phyloP scores from a whole-genome alignment of 2,888 invertebrate species.

The Sicus ferrugineus region DNA sequence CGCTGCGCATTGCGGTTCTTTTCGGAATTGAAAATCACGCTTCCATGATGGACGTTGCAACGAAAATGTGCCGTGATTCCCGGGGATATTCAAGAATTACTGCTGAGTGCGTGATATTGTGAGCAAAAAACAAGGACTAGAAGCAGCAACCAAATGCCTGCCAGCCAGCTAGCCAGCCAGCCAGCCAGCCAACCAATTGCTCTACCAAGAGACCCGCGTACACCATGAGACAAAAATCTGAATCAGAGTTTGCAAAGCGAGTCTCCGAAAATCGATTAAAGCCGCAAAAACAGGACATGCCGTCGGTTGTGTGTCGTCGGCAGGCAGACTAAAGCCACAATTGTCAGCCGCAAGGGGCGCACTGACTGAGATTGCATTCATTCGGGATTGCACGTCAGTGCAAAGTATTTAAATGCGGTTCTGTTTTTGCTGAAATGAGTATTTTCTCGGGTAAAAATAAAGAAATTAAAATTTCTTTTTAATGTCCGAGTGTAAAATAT shows the following conservation, averaged over 20 bases:
- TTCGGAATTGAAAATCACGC: slow-evolving; percentile 27
- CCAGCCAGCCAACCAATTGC: too few relatives aligned
- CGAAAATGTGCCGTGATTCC: slow-evolving; percentile 16
- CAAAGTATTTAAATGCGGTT: too few relatives aligned
- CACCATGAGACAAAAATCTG: background rate
- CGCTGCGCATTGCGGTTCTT: background rate
- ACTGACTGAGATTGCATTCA: background rate
- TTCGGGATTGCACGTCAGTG: too few relatives aligned
- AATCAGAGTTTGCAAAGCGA: background rate
- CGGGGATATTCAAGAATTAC: slow-evolving; percentile 22
- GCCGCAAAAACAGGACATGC: slow-evolving; percentile 26
- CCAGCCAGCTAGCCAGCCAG: too few relatives aligned
- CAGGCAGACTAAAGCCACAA: background rate
- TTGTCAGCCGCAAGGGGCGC: slow-evolving; percentile 2
- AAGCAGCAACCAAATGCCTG: too few relatives aligned
- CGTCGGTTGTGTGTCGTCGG: background rate
- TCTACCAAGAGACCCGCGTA: background rate
- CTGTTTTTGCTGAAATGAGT: background rate
- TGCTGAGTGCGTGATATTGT: slow-evolving; percentile 33
- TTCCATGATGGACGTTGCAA: slow-evolving; percentile 16
- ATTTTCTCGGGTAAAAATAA: too few relatives aligned
- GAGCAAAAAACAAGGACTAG: slow-evolving; percentile 6
- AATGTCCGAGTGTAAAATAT: too few relatives aligned
- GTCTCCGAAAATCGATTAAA: slow-evolving; percentile 24
- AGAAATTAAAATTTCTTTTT: too few relatives aligned